These are phyloP conservation scores for Cataglyphis hispanica DNA, from an alignment of 1,140 invertebrate species.

Conservation along the genomic window DNA sequence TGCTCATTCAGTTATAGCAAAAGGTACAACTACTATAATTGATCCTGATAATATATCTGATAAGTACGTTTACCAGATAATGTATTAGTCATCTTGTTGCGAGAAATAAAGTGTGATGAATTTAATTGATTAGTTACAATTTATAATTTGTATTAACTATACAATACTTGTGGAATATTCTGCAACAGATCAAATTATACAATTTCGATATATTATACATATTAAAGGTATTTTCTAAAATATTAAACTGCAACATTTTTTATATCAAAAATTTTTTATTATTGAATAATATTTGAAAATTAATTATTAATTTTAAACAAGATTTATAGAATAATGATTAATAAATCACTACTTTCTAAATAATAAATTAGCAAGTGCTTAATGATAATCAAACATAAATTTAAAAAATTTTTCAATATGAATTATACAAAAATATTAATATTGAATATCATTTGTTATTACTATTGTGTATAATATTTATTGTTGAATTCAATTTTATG, in stretches of 20 bases:
- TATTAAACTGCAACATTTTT: neutral
- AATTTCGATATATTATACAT: neutral
- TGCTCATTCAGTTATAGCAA: neutral
- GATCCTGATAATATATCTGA: constrained; percentile 78
- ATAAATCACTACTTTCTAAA: neutral
- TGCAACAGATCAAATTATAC: constrained; percentile 12
- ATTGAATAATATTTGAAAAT: constrained; percentile 19
- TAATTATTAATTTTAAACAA: constrained; percentile 3
- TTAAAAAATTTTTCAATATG: neutral
- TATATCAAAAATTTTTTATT: constrained; percentile 10
- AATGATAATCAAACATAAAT: neutral
- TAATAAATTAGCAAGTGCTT: neutral
- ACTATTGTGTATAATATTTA: constrained; percentile 4
- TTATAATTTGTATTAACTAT: neutral
- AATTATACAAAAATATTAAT: constrained; percentile 33
- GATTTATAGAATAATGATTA: neutral
- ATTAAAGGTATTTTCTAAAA: neutral
- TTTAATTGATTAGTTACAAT: constrained; percentile 10
- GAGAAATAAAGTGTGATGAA: neutral
- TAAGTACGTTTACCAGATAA: constrained; percentile 64
- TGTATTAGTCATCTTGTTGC: constrained; percentile 43
- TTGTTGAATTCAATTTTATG: neutral
- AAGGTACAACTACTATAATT: neutral
- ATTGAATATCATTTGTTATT: constrained; percentile 30
- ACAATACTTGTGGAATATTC: neutral